Percentiles rank a stretch among this genome's conserved stretches.
These are phyloP conservation scores for Melinaea marsaeus DNA, from an alignment of 2,888 invertebrate genomes.

Conservation along the genomic window DNA sequence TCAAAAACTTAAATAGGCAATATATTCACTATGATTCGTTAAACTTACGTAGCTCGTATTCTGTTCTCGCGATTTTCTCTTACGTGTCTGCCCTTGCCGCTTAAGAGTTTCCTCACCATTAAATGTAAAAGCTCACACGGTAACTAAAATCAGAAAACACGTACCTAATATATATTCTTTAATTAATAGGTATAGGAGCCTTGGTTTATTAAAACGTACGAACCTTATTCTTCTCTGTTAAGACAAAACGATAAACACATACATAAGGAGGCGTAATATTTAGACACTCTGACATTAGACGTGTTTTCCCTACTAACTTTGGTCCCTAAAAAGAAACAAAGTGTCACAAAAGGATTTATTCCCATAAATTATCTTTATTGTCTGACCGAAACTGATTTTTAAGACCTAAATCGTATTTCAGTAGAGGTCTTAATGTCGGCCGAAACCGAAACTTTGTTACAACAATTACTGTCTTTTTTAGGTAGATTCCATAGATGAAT, in stretches of 20 bases:
- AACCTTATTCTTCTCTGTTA: constrained; percentile 42
- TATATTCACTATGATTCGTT: not conserved
- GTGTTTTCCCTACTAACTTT: constrained; percentile 78
- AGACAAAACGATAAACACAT: constrained; percentile 39
- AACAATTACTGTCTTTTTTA: too few relatives aligned
- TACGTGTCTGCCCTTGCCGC: constrained; percentile 26
- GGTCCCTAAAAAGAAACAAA: constrained; percentile 64
- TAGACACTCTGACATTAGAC: constrained; percentile 78
- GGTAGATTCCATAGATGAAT: too few relatives aligned
- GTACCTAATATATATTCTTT: not conserved
- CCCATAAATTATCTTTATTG: too few relatives aligned
- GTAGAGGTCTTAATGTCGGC: too few relatives aligned
- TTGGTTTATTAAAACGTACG: not conserved
- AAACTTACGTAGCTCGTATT: constrained; percentile 44
- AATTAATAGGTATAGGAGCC: not conserved
- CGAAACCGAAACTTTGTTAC: too few relatives aligned
- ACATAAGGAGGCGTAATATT: constrained; percentile 55
- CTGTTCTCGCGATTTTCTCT: constrained; percentile 42
- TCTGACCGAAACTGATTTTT: too few relatives aligned
- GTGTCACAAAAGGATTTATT: too few relatives aligned
- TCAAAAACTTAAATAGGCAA: too few relatives aligned
- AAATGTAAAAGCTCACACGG: constrained; percentile 43
- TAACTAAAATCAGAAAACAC: constrained; percentile 34
- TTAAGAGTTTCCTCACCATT: constrained; percentile 39
- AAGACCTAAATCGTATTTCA: too few relatives aligned